phyloP scores from a whole-genome alignment of 1,140 invertebrate species.

The Aphelenchoides fujianensis region DNA sequence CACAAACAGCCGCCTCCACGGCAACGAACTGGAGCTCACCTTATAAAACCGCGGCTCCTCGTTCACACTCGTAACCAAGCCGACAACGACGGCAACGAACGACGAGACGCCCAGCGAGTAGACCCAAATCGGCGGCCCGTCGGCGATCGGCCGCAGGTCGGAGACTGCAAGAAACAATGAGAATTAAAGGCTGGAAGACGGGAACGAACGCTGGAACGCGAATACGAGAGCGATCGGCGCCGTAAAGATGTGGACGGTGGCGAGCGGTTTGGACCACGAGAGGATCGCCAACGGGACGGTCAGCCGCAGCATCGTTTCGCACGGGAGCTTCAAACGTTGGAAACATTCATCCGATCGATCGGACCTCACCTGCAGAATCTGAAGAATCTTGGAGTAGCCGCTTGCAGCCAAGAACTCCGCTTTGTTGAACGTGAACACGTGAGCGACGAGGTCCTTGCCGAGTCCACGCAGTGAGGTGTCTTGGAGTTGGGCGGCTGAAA shows the following conservation, averaged over 20 bases:
- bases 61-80: slow-evolving; percentile 1
- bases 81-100: not conserved
- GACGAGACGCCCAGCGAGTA: not conserved
- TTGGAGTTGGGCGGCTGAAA: not conserved
- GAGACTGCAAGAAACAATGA: slow-evolving; percentile 2
- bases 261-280: slow-evolving; percentile 12
- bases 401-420: not conserved
- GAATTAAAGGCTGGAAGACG: not conserved
- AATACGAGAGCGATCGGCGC: not conserved
- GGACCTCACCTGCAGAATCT: slow-evolving; percentile 14
- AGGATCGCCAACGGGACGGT: not conserved
- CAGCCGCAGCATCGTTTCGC: not conserved
- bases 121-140: not conserved
- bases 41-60: not conserved
- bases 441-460: not conserved
- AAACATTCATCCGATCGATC: not conserved
- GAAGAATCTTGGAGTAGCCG: slow-evolving; percentile 13
- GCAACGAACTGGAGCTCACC: not conserved
- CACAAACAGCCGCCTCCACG: too few relatives aligned
- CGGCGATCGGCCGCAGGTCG: not conserved
- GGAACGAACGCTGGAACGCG: slow-evolving; percentile 4
- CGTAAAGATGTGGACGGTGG: slow-evolving; percentile 1
- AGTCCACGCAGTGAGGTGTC: not conserved
- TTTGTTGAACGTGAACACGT: not conserved
- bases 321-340: slow-evolving; percentile 5